Conservation (phyloP, 2,888 invertebrate species). For the Leptopterna dolabrata region DNA sequence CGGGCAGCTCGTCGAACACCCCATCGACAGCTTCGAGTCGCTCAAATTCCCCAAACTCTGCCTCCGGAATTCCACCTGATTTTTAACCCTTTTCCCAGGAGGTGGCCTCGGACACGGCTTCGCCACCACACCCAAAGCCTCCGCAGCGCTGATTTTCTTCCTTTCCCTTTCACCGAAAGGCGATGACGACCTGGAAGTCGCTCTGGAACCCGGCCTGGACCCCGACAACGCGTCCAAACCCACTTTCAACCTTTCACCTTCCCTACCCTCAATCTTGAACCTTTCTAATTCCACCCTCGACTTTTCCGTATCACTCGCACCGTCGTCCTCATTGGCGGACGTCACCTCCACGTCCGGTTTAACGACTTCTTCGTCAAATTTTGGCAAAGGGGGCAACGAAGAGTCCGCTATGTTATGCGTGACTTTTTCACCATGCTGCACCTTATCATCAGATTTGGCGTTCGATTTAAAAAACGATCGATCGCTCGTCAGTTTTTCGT, state of each 20-base stretch:
- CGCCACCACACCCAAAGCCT: conserved; percentile 63
- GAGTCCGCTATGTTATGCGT: not conserved
- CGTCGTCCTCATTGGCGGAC: conserved; percentile 36
- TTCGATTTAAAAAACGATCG: conserved; percentile 15
- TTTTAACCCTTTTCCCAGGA: conserved; percentile 58
- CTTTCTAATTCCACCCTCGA: conserved; percentile 26
- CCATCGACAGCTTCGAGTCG: conserved; percentile 62
- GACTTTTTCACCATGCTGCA: not conserved
- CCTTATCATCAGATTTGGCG: not conserved
- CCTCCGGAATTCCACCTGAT: conserved; percentile 61
- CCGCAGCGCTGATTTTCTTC: conserved; percentile 63
- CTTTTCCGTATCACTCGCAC: conserved; percentile 10
- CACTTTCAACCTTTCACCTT: conserved; percentile 44
- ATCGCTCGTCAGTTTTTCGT: conserved; percentile 34
- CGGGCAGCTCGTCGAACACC: conserved; percentile 60
- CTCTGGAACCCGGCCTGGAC: conserved; percentile 61
- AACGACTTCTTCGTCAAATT: conserved; percentile 14
- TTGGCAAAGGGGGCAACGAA: conserved; percentile 37
- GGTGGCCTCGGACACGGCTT: conserved; percentile 63
- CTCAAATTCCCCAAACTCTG: conserved; percentile 63
- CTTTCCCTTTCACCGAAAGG: conserved; percentile 59
- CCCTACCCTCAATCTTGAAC: conserved; percentile 21
- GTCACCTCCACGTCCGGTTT: conserved; percentile 16
- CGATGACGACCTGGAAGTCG: conserved; percentile 61
- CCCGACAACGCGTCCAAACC: conserved; percentile 53